Base-by-base conservation (phyloP, 2,113 vertebrate species). In the Sinocyclocheilus maitianheensis region DNA sequence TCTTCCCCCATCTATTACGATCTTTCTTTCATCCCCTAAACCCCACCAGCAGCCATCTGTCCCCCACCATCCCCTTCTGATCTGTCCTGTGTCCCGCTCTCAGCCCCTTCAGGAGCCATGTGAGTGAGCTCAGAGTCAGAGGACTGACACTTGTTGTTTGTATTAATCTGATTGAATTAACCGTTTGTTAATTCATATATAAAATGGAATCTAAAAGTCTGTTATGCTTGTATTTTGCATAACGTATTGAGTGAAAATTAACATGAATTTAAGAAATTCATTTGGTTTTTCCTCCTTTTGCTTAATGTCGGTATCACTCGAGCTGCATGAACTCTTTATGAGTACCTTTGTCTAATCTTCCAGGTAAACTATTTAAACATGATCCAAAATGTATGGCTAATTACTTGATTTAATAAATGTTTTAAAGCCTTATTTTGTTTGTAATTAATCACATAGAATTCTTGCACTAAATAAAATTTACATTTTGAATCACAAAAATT, bases 21-120 rank as follows among this genome's bases (percentile, higher is more conserved):
- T 91, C 65, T 86, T 53, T 83, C 87, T 84, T 58, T 90, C 60
- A 90, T 62, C 78, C 78, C 40, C 37, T 40, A 67, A 62, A 82
- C 72, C 89, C 85, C 84, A 22, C 40, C 83, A 63, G 5, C 16
- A 89, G 89, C 92, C 93, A 93, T 93, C 91, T 92, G 91, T 77
- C 88, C 55, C 37, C 48, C 51, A 53, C 58, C 58, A 75, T 82
- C 84, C 67, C 67, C 77, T 5, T 14, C 24, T 55, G 69, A 67
- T 37, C 63, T 81, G 40, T 48, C 65, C 55, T 58, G 18, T 48
- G 40, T 16, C 14, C 58, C 58, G 8, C 77, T 22, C 30, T 60
- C 34, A 62, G 30, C 30, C 30, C 30, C 30, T 30, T 30, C 30
- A 30, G 30, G 30, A 30, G 30, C 30, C 30, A 30, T 30, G 30